These are phyloP conservation scores for Hartigia nigra DNA, from an alignment of 2,888 invertebrate genomes.

Conservation along the genomic window DNA sequence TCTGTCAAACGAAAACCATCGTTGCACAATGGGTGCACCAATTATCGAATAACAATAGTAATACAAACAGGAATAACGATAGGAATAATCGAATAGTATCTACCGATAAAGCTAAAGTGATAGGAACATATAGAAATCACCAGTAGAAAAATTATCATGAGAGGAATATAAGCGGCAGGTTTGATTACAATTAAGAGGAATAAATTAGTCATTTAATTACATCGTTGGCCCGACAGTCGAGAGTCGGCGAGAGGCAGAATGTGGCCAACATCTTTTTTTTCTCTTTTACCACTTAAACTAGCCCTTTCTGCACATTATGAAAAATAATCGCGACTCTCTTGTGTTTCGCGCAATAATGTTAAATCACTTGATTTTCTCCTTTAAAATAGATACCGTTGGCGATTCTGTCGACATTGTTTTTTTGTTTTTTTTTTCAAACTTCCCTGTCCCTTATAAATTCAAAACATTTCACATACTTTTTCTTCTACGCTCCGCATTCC, in stretches of 20 bases:
- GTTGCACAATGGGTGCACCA: neutral
- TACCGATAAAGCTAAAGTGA: neutral
- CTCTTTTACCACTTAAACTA: neutral
- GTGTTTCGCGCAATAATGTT: neutral
- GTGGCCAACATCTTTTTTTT: neutral
- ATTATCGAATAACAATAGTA: neutral
- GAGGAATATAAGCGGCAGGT: neutral
- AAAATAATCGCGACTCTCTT: conserved; percentile 5
- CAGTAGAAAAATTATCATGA: neutral
- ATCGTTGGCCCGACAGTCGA: neutral
- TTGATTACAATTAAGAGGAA: neutral
- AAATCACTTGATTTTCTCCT: neutral
- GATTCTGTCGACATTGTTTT: neutral
- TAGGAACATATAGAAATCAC: neutral
- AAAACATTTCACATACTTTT: neutral
- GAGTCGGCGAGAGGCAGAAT: neutral
- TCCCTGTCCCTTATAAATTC: neutral
- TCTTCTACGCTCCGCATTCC: neutral
- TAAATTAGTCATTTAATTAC: neutral
- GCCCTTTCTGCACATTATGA: neutral
- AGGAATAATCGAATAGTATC: neutral
- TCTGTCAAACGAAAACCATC: neutral
- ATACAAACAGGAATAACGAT: neutral
- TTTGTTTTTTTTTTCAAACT: neutral
- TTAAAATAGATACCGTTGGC: neutral